Evolutionary conservation across 2,113 vertebrate species (phyloP).

Genomic region (Psophia crepitans): DNA sequence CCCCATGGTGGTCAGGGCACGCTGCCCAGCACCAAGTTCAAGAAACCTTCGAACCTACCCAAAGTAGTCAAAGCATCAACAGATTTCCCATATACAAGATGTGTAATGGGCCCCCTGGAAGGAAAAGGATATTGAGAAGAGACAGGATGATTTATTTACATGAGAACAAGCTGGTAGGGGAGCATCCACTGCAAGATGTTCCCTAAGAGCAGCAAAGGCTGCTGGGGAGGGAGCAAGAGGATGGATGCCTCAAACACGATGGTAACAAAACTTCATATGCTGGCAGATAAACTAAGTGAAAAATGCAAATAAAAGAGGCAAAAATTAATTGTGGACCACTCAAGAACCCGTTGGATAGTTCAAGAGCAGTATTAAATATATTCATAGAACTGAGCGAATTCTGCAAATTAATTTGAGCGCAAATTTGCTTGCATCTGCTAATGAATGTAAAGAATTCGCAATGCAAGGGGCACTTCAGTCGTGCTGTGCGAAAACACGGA

Average conservation of each 20-base stretch:
- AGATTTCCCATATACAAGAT: background rate
- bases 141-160: background rate
- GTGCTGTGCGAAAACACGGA: background rate
- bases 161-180: background rate
- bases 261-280: background rate
- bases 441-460: background rate
- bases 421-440: background rate
- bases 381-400: background rate
- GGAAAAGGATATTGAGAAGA: background rate
- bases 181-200: background rate
- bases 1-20: rapidly evolving
- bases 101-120: background rate
- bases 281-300: background rate
- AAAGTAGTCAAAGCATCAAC: background rate
- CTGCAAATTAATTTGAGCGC: background rate
- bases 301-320: background rate
- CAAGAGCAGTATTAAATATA: background rate
- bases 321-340: background rate
- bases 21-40: background rate
- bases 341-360: background rate
- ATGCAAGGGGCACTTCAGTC: rapidly evolving
- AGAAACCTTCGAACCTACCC: background rate
- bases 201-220: background rate
- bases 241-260: background rate
- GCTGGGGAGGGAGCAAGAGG: background rate